Conservation (phyloP, 2,113 vertebrate species). For the Cynopterus brachyotis region DNA sequence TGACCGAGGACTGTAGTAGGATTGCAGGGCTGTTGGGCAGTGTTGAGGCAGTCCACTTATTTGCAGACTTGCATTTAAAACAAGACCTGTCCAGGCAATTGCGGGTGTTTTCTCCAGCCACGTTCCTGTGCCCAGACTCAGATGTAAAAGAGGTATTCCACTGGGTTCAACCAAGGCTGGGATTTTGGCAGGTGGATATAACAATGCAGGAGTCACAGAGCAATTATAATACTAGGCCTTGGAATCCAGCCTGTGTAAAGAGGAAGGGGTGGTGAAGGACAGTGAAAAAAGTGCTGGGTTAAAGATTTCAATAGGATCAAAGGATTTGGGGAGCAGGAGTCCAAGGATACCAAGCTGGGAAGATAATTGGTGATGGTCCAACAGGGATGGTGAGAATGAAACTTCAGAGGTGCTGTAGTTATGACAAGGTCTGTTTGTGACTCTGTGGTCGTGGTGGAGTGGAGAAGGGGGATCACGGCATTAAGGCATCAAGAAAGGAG, state of each 20-base stretch:
- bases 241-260: background rate
- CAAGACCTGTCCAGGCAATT: background rate
- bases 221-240: too few species aligned
- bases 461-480: background rate
- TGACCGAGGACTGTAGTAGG: fast-evolving
- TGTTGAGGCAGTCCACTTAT: background rate
- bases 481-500: background rate
- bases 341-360: background rate
- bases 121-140: background rate
- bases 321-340: background rate
- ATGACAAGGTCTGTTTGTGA: background rate
- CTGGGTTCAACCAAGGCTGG: too few species aligned
- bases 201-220: background rate
- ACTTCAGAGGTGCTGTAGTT: background rate
- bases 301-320: background rate
- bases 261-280: background rate
- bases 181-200: background rate
- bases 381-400: background rate
- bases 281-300: fast-evolving
- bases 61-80: background rate
- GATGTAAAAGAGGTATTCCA: background rate
- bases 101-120: background rate
- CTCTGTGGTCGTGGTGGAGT: background rate
- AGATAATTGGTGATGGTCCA: fast-evolving
- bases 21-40: background rate